These are phyloP conservation scores for Habrosyne pyritoides DNA, from an alignment of 2,888 invertebrate genomes.

Conservation along the genomic window DNA sequence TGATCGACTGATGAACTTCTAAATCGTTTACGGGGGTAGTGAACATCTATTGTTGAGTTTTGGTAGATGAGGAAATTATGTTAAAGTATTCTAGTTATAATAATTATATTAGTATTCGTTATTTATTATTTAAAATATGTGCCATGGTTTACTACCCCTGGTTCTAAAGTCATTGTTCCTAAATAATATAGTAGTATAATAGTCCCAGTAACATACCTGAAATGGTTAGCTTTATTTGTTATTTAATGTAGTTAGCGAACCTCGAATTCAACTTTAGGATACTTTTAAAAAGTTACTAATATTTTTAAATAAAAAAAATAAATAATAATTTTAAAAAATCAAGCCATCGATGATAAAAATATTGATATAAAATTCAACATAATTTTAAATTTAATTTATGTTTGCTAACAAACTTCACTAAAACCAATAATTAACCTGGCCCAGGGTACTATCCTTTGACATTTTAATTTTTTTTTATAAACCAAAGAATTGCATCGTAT, in stretches of 20 bases:
- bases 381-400: background rate
- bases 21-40: background rate
- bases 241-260: background rate
- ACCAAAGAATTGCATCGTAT: background rate
- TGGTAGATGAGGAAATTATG: background rate
- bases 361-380: too few relatives aligned
- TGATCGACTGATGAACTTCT: conserved; percentile 13
- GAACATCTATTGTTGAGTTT: background rate
- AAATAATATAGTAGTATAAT: background rate
- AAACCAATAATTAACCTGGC: background rate
- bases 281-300: too few relatives aligned
- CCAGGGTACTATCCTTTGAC: too few relatives aligned
- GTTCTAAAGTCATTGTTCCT: background rate
- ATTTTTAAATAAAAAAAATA: too few relatives aligned
- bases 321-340: too few relatives aligned
- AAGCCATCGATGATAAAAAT: too few relatives aligned
- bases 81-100: background rate
- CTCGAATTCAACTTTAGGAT: background rate
- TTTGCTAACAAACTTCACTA: background rate
- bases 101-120: background rate
- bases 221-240: background rate
- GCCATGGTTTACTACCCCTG: background rate
- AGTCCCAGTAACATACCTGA: background rate
- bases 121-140: background rate
- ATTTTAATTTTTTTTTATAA: too few relatives aligned